Conservation (phyloP, 2,113 vertebrate species). For the Prunella fulvescens region DNA sequence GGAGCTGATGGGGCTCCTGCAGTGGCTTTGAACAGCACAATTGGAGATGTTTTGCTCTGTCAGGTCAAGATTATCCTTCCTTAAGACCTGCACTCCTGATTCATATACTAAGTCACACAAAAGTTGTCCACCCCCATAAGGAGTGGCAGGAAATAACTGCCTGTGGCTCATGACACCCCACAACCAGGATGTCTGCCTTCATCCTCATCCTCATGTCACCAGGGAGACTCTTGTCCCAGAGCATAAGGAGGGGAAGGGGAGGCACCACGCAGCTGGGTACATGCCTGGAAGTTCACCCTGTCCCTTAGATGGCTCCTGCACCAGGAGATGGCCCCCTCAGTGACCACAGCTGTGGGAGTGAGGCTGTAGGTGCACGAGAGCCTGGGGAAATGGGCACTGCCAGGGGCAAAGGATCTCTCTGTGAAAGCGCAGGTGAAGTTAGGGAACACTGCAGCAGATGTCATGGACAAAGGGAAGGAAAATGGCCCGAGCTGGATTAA, state of each 20-base stretch:
- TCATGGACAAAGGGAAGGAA: not conserved
- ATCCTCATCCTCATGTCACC: not conserved
- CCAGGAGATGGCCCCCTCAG: not conserved
- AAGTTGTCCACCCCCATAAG: not conserved
- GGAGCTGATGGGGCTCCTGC: not conserved
- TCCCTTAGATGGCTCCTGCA: not conserved
- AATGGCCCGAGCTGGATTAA: not conserved
- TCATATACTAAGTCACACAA: accelerated
- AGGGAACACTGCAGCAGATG: accelerated
- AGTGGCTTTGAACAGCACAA: not conserved
- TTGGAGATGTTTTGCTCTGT: not conserved
- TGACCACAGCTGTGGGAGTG: not conserved
- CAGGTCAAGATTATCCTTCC: not conserved
- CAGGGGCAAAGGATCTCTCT: not conserved
- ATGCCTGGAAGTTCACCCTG: not conserved
- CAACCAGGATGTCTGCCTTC: not conserved
- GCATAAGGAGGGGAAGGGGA: not conserved
- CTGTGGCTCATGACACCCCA: not conserved
- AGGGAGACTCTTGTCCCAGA: not conserved
- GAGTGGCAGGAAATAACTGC: not conserved
- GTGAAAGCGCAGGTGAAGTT: not conserved
- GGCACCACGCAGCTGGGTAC: accelerated
- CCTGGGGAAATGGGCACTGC: not conserved
- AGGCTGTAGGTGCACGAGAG: not conserved
- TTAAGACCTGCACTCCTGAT: not conserved